A percentile compares a stretch with the other conserved stretches of the same genome.
phyloP scores from a whole-genome alignment of 2,797 vertebrate genomes.

The Alcedo quadribrachys region DNA sequence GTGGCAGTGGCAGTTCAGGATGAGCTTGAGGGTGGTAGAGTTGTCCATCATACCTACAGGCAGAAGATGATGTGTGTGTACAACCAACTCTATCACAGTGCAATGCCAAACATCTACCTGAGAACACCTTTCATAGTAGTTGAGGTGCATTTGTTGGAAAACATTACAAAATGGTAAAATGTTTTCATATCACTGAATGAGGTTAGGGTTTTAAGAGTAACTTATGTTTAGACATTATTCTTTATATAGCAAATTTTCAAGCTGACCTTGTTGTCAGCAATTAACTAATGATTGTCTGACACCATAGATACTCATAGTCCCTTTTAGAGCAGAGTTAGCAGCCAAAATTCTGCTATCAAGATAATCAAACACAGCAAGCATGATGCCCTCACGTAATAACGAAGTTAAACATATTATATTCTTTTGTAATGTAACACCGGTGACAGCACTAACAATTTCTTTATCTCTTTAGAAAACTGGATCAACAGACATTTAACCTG shows the following conservation, averaged over 20 bases:
- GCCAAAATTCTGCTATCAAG: not conserved
- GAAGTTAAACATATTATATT: not conserved
- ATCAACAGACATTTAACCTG: not conserved
- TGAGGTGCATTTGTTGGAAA: not conserved
- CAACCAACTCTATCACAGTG: not conserved
- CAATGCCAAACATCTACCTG: not conserved
- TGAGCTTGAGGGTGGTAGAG: not conserved
- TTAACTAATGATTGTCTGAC: not conserved
- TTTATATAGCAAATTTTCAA: not conserved
- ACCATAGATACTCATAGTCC: not conserved
- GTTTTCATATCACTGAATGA: not conserved
- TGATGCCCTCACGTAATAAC: not conserved
- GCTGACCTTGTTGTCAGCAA: not conserved
- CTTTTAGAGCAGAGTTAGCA: not conserved
- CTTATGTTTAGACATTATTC: not conserved
- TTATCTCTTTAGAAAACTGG: not conserved
- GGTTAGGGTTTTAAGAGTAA: not conserved
- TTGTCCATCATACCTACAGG: not conserved
- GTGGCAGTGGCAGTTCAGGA: not conserved
- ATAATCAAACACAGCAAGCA: not conserved
- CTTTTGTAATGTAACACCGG: not conserved
- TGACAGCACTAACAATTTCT: not conserved
- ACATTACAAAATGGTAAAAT: not conserved
- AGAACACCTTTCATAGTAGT: not conserved
- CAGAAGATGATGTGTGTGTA: not conserved